Conservation (phyloP, 2,113 vertebrate species). For the Gallinago media region DNA sequence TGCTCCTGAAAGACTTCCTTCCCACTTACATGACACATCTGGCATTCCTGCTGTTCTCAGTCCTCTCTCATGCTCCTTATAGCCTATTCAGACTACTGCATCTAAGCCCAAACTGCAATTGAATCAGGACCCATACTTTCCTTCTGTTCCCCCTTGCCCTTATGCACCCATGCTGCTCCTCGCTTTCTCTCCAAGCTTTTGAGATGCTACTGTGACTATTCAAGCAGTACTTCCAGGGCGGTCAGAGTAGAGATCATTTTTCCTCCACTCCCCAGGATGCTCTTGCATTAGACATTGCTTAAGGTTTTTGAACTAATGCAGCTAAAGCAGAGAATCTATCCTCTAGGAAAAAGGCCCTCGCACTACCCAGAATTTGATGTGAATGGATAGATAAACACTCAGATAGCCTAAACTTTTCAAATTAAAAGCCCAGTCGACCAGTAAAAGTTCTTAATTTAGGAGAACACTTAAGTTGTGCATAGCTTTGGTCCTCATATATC, state of each 20-base stretch:
- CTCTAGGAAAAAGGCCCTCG: background rate
- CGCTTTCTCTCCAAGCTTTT: background rate
- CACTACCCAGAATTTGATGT: background rate
- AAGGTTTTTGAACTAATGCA: background rate
- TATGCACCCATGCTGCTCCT: background rate
- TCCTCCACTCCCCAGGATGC: background rate
- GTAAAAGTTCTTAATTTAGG: background rate
- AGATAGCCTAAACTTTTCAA: background rate
- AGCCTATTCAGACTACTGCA: background rate
- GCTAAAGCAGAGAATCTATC: background rate
- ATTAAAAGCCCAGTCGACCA: fast-evolving
- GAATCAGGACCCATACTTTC: background rate
- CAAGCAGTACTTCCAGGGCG: background rate
- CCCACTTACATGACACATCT: background rate
- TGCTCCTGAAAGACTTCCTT: background rate
- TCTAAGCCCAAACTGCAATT: background rate
- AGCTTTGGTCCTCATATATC: background rate
- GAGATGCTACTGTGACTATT: fast-evolving
- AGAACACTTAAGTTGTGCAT: background rate
- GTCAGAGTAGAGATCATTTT: background rate
- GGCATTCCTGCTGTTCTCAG: background rate
- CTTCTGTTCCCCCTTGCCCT: background rate
- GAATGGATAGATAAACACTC: background rate
- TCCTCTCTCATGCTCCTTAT: background rate
- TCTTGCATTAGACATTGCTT: background rate